A percentile compares a stretch with the other conserved stretches of the same genome.
phyloP scores from a whole-genome alignment of 1,140 invertebrate genomes.

The Saccostrea glomerata region DNA sequence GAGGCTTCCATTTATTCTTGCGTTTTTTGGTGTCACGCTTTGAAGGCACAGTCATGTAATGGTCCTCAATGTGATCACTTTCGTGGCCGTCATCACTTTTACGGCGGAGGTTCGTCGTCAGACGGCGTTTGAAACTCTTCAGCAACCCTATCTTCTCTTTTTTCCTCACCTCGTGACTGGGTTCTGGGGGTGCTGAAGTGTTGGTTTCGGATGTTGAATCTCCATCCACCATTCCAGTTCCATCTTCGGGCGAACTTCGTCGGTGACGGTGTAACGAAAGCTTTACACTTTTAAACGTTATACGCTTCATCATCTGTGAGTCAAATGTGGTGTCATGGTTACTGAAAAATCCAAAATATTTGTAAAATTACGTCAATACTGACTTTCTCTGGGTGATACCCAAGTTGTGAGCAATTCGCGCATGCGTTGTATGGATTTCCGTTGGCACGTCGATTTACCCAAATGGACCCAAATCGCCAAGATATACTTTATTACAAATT shows the following conservation, averaged over 20 bases:
- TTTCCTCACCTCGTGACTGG: slow-evolving; percentile 55
- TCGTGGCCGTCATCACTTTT: slow-evolving; percentile 63
- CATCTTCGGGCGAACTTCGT: slow-evolving; percentile 42
- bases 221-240: slow-evolving; percentile 6
- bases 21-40: slow-evolving; percentile 55
- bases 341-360: neutral
- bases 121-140: slow-evolving; percentile 67
- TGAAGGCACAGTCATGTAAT: slow-evolving; percentile 30
- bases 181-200: slow-evolving; percentile 37
- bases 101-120: slow-evolving; percentile 68
- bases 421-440: neutral
- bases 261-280: slow-evolving; percentile 60
- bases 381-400: slow-evolving; percentile 36
- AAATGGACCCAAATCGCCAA: neutral
- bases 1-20: slow-evolving; percentile 58
- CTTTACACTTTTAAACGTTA: slow-evolving; percentile 66
- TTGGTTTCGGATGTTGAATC: slow-evolving; percentile 40
- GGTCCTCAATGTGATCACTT: slow-evolving; percentile 38
- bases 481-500: too few species aligned
- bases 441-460: neutral
- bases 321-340: slow-evolving; percentile 20
- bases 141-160: slow-evolving; percentile 72
- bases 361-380: slow-evolving; percentile 22
- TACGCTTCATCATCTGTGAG: slow-evolving; percentile 68
- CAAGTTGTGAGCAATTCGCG: slow-evolving; percentile 37